Base-by-base conservation (phyloP, 2,797 vertebrate species). In the Hozukius guyotensis region DNA sequence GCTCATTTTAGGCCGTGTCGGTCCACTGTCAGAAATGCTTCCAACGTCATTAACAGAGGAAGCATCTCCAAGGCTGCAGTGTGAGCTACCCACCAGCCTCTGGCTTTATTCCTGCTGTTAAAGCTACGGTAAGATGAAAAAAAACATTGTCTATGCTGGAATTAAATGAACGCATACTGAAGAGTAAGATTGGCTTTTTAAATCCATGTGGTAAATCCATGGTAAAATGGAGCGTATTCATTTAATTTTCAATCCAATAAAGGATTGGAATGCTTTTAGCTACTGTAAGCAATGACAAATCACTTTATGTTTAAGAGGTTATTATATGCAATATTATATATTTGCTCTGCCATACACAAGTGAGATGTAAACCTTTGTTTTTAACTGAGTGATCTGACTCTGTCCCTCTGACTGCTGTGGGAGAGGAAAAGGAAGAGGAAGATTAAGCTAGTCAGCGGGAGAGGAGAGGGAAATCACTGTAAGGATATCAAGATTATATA, bases 401-500 rank as follows among this genome's bases (percentile, higher is more conserved):
- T 13, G 2, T 31, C 12, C 9, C 24, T 25, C n/a, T 42, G 22
- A 55, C 4, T 64, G 29, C n/a, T 20, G 61, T 27, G 16, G 24
- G 24, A 66, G 16, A 62, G 29, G n/a, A 62, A 38, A 10, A 38
- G 72, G 34, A 72, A 62, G 24, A 20, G 64, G 52, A 27, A 60
- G 71, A 82, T 73, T 75, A 83, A 49, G 52, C 65, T 18, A 1
- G 53, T 34, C 64, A 75, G 77, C 53, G 34, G 29, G 53, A 69
- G 53, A 42, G 68, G 72, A 38, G 52, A 18, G 12, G 13, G 4
- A 27, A 24, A 56, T 69, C 16, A 46, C 42, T 18, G 42, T 61
- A 25, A 68, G 52, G 72, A 79, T 56, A 31, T 53, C 62, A 46
- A 75, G 32, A 49, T 82, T 67, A 72, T 49, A 76, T 73, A 66